Conservation (phyloP, 2,888 invertebrate species). For the Thera britannica region DNA sequence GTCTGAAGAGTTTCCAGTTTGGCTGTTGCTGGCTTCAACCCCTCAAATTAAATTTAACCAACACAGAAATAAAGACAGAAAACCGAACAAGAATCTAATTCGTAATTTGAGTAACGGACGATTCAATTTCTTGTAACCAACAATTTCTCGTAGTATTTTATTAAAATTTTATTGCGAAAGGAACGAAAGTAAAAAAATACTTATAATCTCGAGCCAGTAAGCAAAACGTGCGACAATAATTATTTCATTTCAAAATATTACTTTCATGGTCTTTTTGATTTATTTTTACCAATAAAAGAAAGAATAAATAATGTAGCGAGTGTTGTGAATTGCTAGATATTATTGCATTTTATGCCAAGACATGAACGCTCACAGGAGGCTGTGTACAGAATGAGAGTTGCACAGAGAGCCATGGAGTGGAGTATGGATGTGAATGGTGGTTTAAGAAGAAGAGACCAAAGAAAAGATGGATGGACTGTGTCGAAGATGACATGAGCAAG, state of each 20-base stretch:
- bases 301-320: not conserved
- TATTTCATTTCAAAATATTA: slow-evolving; percentile 30
- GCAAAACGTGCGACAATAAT: slow-evolving; percentile 30
- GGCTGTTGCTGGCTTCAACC: not conserved
- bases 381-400: no score
- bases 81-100: slow-evolving; percentile 12
- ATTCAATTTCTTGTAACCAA: slow-evolving; percentile 14
- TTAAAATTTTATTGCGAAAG: slow-evolving; percentile 18
- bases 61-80: not conserved
- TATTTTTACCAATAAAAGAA: slow-evolving; percentile 1
- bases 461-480: no score
- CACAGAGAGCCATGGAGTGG: no score
- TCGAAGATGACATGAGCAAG: no score
- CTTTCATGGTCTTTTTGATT: slow-evolving; percentile 28
- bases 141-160: slow-evolving; percentile 13
- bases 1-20: not conserved
- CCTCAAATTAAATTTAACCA: not conserved
- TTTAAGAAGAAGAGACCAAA: no score
- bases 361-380: no score
- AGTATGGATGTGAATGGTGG: no score
- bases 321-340: not conserved
- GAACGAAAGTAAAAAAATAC: slow-evolving; percentile 23
- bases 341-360: not conserved
- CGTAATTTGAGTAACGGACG: slow-evolving; percentile 17
- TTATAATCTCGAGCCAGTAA: slow-evolving; percentile 30